These are phyloP conservation scores for Periophthalmus magnuspinnatus DNA, from an alignment of 2,797 vertebrate species.

Conservation along the genomic window DNA sequence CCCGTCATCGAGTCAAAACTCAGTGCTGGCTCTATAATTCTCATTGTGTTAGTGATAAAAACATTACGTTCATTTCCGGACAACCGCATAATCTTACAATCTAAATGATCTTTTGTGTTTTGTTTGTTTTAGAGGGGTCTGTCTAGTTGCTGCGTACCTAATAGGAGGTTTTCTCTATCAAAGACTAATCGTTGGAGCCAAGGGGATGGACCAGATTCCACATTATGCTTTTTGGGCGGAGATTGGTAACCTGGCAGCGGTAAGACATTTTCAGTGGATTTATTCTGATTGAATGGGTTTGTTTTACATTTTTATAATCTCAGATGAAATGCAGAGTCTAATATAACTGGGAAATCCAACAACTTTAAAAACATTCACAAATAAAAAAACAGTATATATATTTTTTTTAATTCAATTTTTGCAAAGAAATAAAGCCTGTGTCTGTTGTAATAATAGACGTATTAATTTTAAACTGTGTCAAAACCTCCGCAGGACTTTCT, in stretches of 20 bases:
- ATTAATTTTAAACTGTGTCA: too few relatives aligned
- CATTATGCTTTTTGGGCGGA: constrained; percentile 94
- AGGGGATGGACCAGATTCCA: constrained; percentile 96
- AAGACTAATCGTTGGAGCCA: constrained; percentile 93
- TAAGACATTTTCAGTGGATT: constrained; percentile 58
- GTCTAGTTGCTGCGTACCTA: constrained; percentile 85
- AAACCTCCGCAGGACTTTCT: too few relatives aligned
- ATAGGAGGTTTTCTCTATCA: constrained; percentile 94
- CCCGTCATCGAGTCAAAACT: constrained; percentile 79
- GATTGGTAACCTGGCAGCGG: constrained; percentile 90
- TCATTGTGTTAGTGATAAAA: constrained; percentile 86
- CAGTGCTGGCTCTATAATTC: constrained; percentile 87
- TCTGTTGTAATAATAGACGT: too few relatives aligned
- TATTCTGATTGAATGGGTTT: background rate
- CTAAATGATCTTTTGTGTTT: constrained; percentile 4
- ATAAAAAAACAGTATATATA: background rate
- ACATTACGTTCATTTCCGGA: background rate
- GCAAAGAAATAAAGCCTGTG: too few relatives aligned
- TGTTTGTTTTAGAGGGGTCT: constrained; percentile 75
- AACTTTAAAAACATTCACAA: background rate
- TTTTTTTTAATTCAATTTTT: background rate
- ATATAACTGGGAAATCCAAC: background rate
- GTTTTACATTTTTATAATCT: background rate
- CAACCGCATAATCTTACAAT: background rate
- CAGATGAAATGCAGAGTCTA: background rate